phyloP scores from a whole-genome alignment of 2,888 invertebrate genomes.

The Spodoptera littoralis region DNA sequence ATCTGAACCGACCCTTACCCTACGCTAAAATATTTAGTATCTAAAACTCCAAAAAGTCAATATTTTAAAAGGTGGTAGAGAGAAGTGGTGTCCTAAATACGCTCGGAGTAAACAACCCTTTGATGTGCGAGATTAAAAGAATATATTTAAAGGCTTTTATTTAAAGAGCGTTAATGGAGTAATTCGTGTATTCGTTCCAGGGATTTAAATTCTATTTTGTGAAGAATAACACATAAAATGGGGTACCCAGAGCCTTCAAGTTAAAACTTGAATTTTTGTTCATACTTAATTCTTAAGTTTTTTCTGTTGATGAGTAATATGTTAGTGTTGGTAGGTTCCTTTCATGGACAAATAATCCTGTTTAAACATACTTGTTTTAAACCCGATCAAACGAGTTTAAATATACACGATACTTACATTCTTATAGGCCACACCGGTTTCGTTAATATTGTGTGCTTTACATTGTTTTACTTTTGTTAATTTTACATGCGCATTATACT shows the following conservation, averaged over 20 bases:
- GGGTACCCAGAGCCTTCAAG: neutral
- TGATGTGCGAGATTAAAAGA: conserved; percentile 48
- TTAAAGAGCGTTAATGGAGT: conserved; percentile 22
- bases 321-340: conserved; percentile 21
- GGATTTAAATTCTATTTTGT: conserved; percentile 6
- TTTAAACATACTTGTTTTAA: conserved; percentile 50
- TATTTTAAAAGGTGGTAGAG: conserved; percentile 21
- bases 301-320: conserved; percentile 38
- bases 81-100: conserved; percentile 42
- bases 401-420: conserved; percentile 38
- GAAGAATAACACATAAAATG: conserved; percentile 11
- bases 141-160: conserved; percentile 34
- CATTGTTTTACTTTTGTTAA: conserved; percentile 26
- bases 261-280: neutral
- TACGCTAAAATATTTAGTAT: conserved; percentile 3
- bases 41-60: conserved; percentile 17
- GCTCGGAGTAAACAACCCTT: conserved; percentile 46
- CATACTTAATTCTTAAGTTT: conserved; percentile 10
- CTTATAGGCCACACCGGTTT: conserved; percentile 46
- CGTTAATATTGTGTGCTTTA: conserved; percentile 28
- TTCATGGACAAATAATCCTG: conserved; percentile 48
- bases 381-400: conserved; percentile 49
- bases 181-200: conserved; percentile 5
- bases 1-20: conserved; percentile 13
- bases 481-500: conserved; percentile 30